Conservation (phyloP, 1,140 invertebrate species). For the Gonioctena quinquepunctata region DNA sequence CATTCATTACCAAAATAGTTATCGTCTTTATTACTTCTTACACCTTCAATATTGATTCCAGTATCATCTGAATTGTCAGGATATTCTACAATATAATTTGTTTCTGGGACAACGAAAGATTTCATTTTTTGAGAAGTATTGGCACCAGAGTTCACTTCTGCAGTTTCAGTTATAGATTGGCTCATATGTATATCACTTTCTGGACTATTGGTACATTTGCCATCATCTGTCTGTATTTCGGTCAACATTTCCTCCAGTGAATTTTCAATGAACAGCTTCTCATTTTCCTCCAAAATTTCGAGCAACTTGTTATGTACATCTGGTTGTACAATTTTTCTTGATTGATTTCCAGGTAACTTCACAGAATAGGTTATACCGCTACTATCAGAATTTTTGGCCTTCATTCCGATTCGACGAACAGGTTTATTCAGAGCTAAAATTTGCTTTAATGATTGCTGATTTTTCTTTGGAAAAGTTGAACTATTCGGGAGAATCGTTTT, state of each 20-base stretch:
- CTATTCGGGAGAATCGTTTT: not conserved
- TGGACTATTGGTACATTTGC: too few species aligned
- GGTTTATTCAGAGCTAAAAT: not conserved
- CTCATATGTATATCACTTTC: too few species aligned
- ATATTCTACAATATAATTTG: too few species aligned
- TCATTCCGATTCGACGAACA: not conserved
- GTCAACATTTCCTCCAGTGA: not conserved
- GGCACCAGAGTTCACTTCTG: too few species aligned
- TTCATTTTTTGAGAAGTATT: too few species aligned
- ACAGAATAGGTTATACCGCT: slow-evolving; percentile 2
- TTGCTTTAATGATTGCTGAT: not conserved
- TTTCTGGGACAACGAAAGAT: too few species aligned
- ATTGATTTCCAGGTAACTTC: not conserved
- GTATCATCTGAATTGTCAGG: too few species aligned
- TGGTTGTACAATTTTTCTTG: not conserved
- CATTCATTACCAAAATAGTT: too few species aligned
- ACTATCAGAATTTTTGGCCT: not conserved
- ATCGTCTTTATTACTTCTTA: too few species aligned
- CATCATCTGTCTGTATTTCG: not conserved
- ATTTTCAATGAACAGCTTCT: slow-evolving; percentile 1
- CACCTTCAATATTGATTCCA: too few species aligned
- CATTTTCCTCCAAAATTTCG: slow-evolving; percentile 6
- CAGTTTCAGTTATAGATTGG: too few species aligned
- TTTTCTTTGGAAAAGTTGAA: not conserved
- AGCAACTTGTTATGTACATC: not conserved